Base-by-base conservation (phyloP, 2,888 invertebrate species). In the Xylocampa areola region DNA sequence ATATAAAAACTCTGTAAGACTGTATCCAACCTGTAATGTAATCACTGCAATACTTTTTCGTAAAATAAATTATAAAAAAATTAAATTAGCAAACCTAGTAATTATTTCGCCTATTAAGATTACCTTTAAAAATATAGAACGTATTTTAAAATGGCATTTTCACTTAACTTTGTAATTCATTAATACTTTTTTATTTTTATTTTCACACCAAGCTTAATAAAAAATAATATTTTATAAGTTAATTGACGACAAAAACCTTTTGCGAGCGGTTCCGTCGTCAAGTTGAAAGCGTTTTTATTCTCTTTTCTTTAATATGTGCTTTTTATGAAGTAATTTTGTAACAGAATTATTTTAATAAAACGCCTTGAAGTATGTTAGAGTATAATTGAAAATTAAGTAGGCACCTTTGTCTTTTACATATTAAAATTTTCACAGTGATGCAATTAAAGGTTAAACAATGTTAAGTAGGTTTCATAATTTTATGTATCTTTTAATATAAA, bases 191-290 rank as follows among this genome's bases (percentile, higher is more conserved):
- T n/a, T n/a, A n/a, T 68, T 32, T 33, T 44, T 29, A 60, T 61
- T 61, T 55, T 60, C 49, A 35, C 52, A 52, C 55, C 23, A 16
- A 36, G 16, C n/a, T 36, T 39, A 59, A 49, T 52, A 45, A 59
- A 55, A 33, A 60, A 65, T 60, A 30, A 57, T 41, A 60, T 52
- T 45, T 57, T 41, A 57, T 33, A 68, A 71, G 48, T 60, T 73
- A 68, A 73, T 73, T 73, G 65, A 43, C 47, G 41, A 50, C 52
- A 53, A 62, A 70, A 68, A 62, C 68, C 50, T 68, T 66, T 54
- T 57, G 51, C 23, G 44, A 61, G 57, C 37, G 27, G 35, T 55
- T 57, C 30, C 13, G 36, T 29, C 53, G 45, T 53, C 62, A 51
- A 59, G 13, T 62, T 69, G 32, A 55, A 51, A 47, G 44, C 19